A percentile compares a stretch with the other conserved stretches of the same genome.
These are phyloP conservation scores for Drosophila paracracens DNA, from an alignment of 2,888 invertebrate species.

Conservation along the genomic window DNA sequence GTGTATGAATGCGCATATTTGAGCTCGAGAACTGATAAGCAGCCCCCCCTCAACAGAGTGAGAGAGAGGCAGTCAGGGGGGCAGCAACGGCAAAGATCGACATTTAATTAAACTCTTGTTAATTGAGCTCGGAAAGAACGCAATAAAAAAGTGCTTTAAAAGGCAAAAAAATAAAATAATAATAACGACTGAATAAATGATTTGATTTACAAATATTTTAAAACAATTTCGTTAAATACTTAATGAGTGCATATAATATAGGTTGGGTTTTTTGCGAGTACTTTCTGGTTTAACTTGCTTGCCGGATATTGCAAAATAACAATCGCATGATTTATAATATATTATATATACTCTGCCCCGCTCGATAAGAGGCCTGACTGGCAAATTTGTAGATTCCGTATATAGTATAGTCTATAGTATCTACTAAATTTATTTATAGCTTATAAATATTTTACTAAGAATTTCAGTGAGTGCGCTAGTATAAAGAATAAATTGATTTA, in stretches of 20 bases:
- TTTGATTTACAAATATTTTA: slow-evolving; percentile 25
- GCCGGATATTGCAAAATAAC: slow-evolving; percentile 68
- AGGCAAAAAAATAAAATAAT: not conserved
- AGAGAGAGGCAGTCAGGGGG: not conserved
- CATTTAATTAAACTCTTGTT: slow-evolving; percentile 48
- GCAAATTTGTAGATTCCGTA: slow-evolving; percentile 21
- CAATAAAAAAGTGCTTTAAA: slow-evolving; percentile 24
- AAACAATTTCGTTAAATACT: slow-evolving; percentile 22
- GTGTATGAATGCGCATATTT: slow-evolving; percentile 32
- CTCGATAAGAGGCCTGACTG: slow-evolving; percentile 34
- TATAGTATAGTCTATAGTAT: not conserved
- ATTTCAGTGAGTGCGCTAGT: not conserved
- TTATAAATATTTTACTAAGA: not conserved
- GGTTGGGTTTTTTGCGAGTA: not conserved
- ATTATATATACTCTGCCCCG: not conserved
- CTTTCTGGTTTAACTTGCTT: slow-evolving; percentile 36
- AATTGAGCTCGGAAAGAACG: slow-evolving; percentile 40
- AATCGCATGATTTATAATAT: slow-evolving; percentile 23
- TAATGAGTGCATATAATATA: not conserved
- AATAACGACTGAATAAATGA: not conserved
- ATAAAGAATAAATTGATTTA: slow-evolving; percentile 22
- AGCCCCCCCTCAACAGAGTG: not conserved
- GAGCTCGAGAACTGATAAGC: slow-evolving; percentile 43
- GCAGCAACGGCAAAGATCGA: slow-evolving; percentile 25
- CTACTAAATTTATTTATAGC: not conserved